Evolutionary conservation across 2,888 invertebrate genomes (phyloP), one percentile per base, ranked within the genome.

Genomic region (Macrosoma leucophasiata): DNA sequence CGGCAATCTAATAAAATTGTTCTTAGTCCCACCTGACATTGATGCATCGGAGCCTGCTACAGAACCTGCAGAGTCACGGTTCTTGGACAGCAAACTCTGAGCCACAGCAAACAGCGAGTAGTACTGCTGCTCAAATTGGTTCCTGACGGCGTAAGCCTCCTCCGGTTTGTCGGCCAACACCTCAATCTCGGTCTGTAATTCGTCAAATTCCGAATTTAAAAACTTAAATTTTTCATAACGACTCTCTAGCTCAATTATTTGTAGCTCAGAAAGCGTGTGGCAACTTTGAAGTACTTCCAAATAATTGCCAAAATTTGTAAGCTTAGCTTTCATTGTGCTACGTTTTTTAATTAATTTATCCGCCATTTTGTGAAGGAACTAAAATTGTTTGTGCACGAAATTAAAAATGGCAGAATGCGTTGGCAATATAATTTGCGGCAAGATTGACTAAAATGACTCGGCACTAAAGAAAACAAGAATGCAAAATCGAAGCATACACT

Each of bases 311-410:
- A 18, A 18, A 18, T 5, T 18, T 8, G 18, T 18, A 6, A 8
- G 18, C 18, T 18, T 18, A 5, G 18, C 18, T 18, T 18, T 18
- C 8, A 18, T 18, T 18, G 18, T 6, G 18, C 18, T 18, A 18
- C 18, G 18, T 8, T 18, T 18, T 18, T 8, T 18, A 18, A 21
- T 21, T 42, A 57, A 61, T n/a, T n/a, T n/a, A n/a, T n/a, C n/a
- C n/a, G n/a, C n/a, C n/a, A n/a, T n/a, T n/a, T n/a, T n/a, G n/a
- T n/a, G n/a, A n/a, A n/a, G n/a, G n/a, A n/a, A n/a, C n/a, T n/a
- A n/a, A n/a, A n/a, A n/a, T n/a, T n/a, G n/a, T n/a, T n/a, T n/a
- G n/a, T n/a, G n/a, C n/a, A n/a, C n/a, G n/a, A n/a, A n/a, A n/a
- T n/a, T n/a, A n/a, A n/a, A n/a, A n/a, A n/a, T n/a, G n/a, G n/a